Base-by-base conservation (phyloP, 2,888 invertebrate genomes). In the Lumbricus terrestris region DNA sequence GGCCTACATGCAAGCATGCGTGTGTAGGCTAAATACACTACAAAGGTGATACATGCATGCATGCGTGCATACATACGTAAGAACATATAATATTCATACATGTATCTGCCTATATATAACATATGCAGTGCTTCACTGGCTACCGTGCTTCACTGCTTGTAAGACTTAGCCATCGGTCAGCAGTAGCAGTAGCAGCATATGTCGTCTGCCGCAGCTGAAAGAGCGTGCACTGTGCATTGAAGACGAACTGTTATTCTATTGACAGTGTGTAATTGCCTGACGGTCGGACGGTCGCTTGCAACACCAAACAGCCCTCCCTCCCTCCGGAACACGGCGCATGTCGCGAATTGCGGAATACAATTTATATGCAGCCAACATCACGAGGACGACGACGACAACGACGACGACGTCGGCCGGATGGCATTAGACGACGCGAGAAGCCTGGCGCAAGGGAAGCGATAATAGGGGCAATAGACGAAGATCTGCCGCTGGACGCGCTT, bases 301-400 rank as follows among this genome's bases (percentile, higher is more conserved):
- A n/a, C 69, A n/a, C 69, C 69, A 69, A n/a, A 69, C n/a, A 69
- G 69, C 69, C 69, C 6, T 6, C 69, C 47, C 47, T 47, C 47
- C 47, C 69, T 8, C n/a, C 69, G 5, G 69, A 1, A 69, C 13
- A 69, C 69, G 69, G 69, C 69, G 8, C 69, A 69, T 69, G 69
- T 69, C 69, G n/a, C 69, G 69, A 69, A n/a, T 69, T 69, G n/a
- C 69, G 69, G 69, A 69, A 69, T n/a, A n/a, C 69, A 69, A 69
- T 69, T 69, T 69, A 69, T 69, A 69, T 69, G 69, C 69, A 69
- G 69, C 69, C 69, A 69, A 69, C 69, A 69, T 29, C 69, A 69
- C 29, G 69, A n/a, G 8, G 29, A 69, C 69, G 69, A 69, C 69
- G 69, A n/a, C 69, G n/a, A 69, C 69, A n/a, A n/a, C 69, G n/a